A percentile compares a stretch with the other conserved stretches of the same genome.
phyloP scores from a whole-genome alignment of 2,113 vertebrate species.

The Rhea americana region DNA sequence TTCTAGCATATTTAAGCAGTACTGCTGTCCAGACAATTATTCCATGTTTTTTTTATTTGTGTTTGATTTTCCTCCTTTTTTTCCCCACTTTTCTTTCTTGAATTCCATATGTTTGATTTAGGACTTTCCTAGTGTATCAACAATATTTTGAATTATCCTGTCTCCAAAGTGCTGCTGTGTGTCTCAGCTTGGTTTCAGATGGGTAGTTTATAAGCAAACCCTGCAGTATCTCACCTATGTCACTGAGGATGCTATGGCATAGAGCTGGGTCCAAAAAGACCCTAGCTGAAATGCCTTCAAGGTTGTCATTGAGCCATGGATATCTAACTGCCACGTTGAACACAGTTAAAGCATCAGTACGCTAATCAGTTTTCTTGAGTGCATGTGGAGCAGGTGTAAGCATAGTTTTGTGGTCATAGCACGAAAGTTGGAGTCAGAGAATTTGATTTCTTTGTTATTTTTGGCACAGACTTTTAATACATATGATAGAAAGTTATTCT shows the following conservation, averaged over 20 bases:
- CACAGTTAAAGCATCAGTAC: background rate
- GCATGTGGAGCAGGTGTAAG: background rate
- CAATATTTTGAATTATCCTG: background rate
- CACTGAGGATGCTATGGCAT: background rate
- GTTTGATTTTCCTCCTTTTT: background rate
- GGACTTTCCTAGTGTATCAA: background rate
- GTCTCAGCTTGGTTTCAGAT: background rate
- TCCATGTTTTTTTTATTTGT: background rate
- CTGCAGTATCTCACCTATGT: background rate
- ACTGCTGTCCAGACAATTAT: background rate
- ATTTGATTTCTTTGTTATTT: background rate
- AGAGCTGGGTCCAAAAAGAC: background rate
- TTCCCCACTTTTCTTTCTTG: background rate
- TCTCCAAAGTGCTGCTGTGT: background rate
- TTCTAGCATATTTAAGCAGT: background rate
- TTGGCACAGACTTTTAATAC: background rate
- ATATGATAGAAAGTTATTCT: background rate
- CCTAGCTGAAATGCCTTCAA: background rate
- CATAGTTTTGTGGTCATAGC: background rate
- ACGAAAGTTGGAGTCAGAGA: background rate
- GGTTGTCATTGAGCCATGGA: background rate
- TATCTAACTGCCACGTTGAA: rapidly evolving
- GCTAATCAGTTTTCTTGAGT: background rate
- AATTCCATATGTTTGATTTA: background rate
- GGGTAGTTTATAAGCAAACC: background rate